phyloP scores from a whole-genome alignment of 1,140 invertebrate genomes.

The Papilio polyxenes region DNA sequence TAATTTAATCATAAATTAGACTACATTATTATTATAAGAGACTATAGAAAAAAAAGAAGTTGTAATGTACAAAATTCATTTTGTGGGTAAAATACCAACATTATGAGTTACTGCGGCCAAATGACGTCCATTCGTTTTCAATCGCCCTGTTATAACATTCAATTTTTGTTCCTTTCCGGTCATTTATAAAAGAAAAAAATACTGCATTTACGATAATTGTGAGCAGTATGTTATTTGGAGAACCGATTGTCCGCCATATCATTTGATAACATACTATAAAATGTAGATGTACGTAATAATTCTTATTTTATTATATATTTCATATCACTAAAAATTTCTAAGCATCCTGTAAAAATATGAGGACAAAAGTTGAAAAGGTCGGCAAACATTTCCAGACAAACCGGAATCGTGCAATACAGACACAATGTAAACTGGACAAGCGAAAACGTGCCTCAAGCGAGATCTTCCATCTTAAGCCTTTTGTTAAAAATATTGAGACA shows the following conservation, averaged over 20 bases:
- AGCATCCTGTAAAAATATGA: conserved; percentile 19
- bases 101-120: not conserved
- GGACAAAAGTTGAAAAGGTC: conserved; percentile 19
- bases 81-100: not conserved
- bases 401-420: conserved; percentile 24
- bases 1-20: too few relatives aligned
- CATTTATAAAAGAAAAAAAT: not conserved
- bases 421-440: conserved; percentile 24
- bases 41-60: not conserved
- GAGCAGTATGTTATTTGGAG: not conserved
- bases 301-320: not conserved
- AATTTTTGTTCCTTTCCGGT: not conserved
- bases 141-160: conserved; percentile 1
- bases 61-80: not conserved
- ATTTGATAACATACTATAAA: too few relatives aligned
- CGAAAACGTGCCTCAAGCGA: conserved; percentile 9
- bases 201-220: too few relatives aligned
- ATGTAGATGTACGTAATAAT: not conserved
- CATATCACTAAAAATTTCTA: not conserved
- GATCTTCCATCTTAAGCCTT: conserved; percentile 27
- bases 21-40: not conserved
- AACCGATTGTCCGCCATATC: too few relatives aligned
- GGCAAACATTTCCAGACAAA: conserved; percentile 26
- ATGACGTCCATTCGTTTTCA: not conserved
- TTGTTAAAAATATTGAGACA: conserved; percentile 29